Percentiles rank a stretch among this genome's conserved stretches.
These are phyloP conservation scores for Dendrolimus pini DNA, from an alignment of 2,888 invertebrate genomes.

Conservation along the genomic window DNA sequence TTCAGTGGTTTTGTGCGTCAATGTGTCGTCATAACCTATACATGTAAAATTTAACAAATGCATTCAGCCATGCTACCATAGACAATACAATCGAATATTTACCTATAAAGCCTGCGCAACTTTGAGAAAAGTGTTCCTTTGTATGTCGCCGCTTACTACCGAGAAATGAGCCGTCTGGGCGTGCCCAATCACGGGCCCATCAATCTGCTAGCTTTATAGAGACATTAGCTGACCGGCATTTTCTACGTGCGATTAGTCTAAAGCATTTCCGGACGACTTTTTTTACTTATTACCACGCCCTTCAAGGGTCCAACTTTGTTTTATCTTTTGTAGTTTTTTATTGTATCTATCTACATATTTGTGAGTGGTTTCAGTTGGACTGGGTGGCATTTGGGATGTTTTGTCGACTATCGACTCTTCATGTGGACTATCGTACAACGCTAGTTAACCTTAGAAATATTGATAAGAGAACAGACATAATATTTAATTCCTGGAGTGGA, in stretches of 20 bases:
- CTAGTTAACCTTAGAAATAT: too few species aligned
- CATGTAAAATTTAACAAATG: not conserved
- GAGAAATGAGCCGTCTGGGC: slow-evolving; percentile 39
- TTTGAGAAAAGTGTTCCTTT: slow-evolving; percentile 24
- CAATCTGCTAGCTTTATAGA: slow-evolving; percentile 51
- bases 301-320: slow-evolving; percentile 15
- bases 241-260: slow-evolving; percentile 45
- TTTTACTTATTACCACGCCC: not conserved
- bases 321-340: slow-evolving; percentile 12
- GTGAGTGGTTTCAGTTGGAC: not conserved
- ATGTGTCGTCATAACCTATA: too few species aligned
- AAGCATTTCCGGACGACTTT: slow-evolving; percentile 48
- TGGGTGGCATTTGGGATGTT: too few species aligned
- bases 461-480: too few species aligned
- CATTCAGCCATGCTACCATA: not conserved
- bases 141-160: slow-evolving; percentile 47
- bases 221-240: slow-evolving; percentile 46
- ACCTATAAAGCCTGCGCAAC: slow-evolving; percentile 3
- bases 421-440: too few species aligned
- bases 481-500: too few species aligned
- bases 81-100: not conserved
- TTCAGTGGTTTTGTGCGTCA: too few species aligned
- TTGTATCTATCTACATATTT: not conserved
- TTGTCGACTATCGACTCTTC: too few species aligned
- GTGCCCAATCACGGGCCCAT: slow-evolving; percentile 55